phyloP scores from a whole-genome alignment of 2,888 invertebrate genomes.

The Metallyticus violacea region DNA sequence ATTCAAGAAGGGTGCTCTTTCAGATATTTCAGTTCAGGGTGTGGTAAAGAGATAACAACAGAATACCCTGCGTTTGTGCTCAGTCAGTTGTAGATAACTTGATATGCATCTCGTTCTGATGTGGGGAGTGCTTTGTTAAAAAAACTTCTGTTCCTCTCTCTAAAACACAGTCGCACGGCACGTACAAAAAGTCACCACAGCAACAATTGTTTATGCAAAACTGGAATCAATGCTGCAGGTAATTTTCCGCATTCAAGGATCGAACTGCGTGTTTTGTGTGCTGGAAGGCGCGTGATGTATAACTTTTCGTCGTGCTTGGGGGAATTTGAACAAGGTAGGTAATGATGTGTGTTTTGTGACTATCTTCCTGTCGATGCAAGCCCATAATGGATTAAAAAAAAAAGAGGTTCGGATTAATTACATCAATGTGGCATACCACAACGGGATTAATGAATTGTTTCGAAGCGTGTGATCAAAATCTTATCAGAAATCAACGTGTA shows the following conservation, averaged over 20 bases:
- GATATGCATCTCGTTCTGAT: too few relatives aligned
- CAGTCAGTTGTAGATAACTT: too few relatives aligned
- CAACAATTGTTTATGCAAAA: too few relatives aligned
- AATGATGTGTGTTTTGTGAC: neutral
- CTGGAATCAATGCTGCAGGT: too few relatives aligned
- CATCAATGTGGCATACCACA: neutral
- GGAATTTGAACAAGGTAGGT: neutral
- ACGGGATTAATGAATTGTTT: too few relatives aligned
- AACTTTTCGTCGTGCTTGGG: neutral
- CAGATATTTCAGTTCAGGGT: neutral
- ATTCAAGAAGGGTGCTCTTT: neutral
- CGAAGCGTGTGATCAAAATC: neutral
- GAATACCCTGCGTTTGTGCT: too few relatives aligned
- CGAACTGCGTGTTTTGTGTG: neutral
- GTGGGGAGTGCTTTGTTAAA: too few relatives aligned
- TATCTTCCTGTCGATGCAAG: neutral
- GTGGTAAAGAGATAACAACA: too few relatives aligned
- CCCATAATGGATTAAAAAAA: neutral
- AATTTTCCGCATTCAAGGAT: too few relatives aligned
- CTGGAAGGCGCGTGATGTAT: neutral
- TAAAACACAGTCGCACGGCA: too few relatives aligned
- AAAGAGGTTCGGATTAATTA: neutral
- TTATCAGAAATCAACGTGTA: neutral
- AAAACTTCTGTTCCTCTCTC: too few relatives aligned
- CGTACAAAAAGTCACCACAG: too few relatives aligned